phyloP scores from a whole-genome alignment of 2,888 invertebrate species.

The Oegoconia quadripuncta region DNA sequence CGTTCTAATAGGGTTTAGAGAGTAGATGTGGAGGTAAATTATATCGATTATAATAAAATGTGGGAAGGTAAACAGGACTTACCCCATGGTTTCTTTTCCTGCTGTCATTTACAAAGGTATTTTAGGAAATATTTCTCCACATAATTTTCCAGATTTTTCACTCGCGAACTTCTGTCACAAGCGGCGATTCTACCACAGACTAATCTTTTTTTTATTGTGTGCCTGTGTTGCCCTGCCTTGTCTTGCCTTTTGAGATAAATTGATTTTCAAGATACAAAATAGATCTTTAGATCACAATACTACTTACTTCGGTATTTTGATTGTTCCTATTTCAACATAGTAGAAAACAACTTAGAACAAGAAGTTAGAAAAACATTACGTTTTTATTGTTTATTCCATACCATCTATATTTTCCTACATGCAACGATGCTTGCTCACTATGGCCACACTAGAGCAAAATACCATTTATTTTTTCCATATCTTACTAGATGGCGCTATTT shows the following conservation, averaged over 20 bases:
- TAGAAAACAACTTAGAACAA: too few species aligned
- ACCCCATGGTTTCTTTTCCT: conserved; percentile 91
- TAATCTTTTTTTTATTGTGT: conserved; percentile 8
- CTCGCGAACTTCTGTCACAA: conserved; percentile 48
- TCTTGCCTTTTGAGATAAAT: background rate
- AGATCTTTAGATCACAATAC: too few species aligned
- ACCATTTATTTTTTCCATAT: conserved; percentile 8
- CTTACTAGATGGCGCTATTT: conserved; percentile 12
- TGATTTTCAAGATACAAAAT: too few species aligned
- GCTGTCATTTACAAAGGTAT: conserved; percentile 84
- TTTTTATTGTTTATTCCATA: too few species aligned
- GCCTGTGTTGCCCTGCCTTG: background rate
- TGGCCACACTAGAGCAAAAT: too few species aligned
- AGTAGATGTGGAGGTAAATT: conserved; percentile 6
- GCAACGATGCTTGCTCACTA: too few species aligned
- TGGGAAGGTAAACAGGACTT: conserved; percentile 49
- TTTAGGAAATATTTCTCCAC: conserved; percentile 59
- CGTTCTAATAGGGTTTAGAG: conserved; percentile 43
- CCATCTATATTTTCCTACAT: conserved; percentile 1
- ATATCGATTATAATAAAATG: background rate
- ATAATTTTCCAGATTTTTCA: conserved; percentile 52
- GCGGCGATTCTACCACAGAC: conserved; percentile 43
- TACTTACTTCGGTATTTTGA: too few species aligned
- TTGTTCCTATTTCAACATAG: too few species aligned
- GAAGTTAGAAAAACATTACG: too few species aligned